phyloP scores from a whole-genome alignment of 1,140 invertebrate genomes.

The Nasonia vitripennis region DNA sequence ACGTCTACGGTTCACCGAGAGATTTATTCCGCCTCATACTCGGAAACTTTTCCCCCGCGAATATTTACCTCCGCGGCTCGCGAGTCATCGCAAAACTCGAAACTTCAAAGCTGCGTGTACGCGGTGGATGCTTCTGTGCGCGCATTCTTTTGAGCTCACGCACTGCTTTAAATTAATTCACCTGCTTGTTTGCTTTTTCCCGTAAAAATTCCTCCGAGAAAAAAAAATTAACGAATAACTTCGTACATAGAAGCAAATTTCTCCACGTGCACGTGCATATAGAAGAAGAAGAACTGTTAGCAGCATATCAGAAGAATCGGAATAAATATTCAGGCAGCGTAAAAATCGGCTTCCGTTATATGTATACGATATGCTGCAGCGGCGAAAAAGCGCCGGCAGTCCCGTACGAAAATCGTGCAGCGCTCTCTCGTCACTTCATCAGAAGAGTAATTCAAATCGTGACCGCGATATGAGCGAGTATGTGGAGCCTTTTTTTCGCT shows the following conservation, averaged over 20 bases:
- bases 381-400: conserved; percentile 40
- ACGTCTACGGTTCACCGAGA: too few relatives aligned
- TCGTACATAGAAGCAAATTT: neutral
- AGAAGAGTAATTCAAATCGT: conserved; percentile 13
- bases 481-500: neutral
- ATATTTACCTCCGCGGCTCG: too few relatives aligned
- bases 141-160: too few relatives aligned
- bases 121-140: too few relatives aligned
- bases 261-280: neutral
- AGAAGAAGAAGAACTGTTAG: neutral
- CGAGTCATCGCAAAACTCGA: too few relatives aligned
- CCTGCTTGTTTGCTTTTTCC: too few relatives aligned
- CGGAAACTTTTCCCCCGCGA: too few relatives aligned
- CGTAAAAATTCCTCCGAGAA: too few relatives aligned
- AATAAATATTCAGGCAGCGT: neutral
- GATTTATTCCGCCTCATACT: too few relatives aligned
- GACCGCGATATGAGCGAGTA: conserved; percentile 4
- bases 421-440: conserved; percentile 4
- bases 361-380: neutral
- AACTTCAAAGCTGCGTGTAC: too few relatives aligned
- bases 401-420: conserved; percentile 19
- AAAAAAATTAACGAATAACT: too few relatives aligned
- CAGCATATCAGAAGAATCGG: neutral
- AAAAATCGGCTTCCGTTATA: conserved; percentile 18
- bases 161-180: too few relatives aligned